These are phyloP conservation scores for Trachurus trachurus DNA, from an alignment of 2,797 vertebrate genomes.

Conservation along the genomic window DNA sequence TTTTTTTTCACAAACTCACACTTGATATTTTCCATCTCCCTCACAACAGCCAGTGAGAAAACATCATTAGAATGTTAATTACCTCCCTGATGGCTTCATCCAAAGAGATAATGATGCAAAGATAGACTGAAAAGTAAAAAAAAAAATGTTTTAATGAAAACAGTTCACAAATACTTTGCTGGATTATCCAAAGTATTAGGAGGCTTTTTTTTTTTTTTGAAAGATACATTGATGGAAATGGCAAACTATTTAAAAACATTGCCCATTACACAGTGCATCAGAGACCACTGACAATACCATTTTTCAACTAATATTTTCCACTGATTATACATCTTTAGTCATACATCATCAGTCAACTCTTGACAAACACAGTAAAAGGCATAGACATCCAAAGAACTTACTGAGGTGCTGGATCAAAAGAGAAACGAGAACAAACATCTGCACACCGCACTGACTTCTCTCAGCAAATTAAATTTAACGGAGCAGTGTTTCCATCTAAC, in stretches of 20 bases:
- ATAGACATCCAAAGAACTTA: background rate
- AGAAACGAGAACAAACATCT: background rate
- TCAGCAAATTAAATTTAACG: background rate
- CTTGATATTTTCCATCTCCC: background rate
- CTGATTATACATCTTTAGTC: too few relatives aligned
- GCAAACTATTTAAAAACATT: background rate
- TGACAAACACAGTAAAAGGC: background rate
- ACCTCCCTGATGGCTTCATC: slow-evolving; percentile 5
- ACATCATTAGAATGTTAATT: slow-evolving; percentile 36
- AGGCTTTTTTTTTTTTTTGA: background rate
- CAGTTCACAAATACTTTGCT: background rate
- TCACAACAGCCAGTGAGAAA: slow-evolving; percentile 14
- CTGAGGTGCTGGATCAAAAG: background rate
- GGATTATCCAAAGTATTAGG: background rate
- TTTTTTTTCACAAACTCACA: too few relatives aligned
- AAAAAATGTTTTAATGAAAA: background rate
- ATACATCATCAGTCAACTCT: too few relatives aligned
- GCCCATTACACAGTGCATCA: background rate
- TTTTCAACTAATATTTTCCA: too few relatives aligned
- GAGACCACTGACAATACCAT: background rate
- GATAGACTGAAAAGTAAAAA: background rate
- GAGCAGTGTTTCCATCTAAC: too few relatives aligned
- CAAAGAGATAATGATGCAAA: background rate
- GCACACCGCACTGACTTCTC: background rate
- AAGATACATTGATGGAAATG: background rate